Conservation (phyloP, 2,888 invertebrate species). For the Cactoblastis cactorum region DNA sequence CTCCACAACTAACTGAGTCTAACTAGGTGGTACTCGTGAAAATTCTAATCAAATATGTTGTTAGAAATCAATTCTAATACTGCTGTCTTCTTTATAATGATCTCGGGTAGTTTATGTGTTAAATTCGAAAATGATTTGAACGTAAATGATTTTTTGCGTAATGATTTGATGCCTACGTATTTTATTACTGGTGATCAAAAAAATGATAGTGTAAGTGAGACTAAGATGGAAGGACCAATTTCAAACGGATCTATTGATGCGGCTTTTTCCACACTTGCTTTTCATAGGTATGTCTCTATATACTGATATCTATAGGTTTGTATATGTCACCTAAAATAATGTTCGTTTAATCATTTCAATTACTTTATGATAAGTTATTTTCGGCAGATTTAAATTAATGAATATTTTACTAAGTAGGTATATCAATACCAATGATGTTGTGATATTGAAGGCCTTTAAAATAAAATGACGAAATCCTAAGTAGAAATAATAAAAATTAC, state of each 20-base stretch:
- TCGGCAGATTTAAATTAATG: too few relatives aligned
- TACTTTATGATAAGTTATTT: too few relatives aligned
- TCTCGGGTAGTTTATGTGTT: slow-evolving; percentile 11
- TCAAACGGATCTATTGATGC: slow-evolving; percentile 80
- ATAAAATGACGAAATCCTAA: too few relatives aligned
- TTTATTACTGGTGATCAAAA: slow-evolving; percentile 68
- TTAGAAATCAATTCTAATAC: slow-evolving; percentile 14
- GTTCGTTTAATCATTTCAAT: too few relatives aligned
- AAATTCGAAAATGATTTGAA: slow-evolving; percentile 63
- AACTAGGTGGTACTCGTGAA: slow-evolving; percentile 17
- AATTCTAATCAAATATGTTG: slow-evolving; percentile 18
- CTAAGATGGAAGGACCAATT: slow-evolving; percentile 16
- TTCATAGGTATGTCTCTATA: slow-evolving; percentile 79
- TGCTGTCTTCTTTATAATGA: slow-evolving; percentile 17
- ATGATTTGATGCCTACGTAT: slow-evolving; percentile 84
- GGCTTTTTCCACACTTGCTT: slow-evolving; percentile 82
- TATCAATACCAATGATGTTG: too few relatives aligned
- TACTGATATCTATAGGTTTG: neutral
- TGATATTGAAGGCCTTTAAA: too few relatives aligned
- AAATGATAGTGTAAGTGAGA: slow-evolving; percentile 27
- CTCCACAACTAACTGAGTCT: slow-evolving; percentile 20
- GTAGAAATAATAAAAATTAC: too few relatives aligned
- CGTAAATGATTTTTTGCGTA: slow-evolving; percentile 83
- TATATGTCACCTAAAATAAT: too few relatives aligned
- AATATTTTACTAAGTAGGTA: too few relatives aligned